A percentile compares a stretch with the other conserved stretches of the same genome.
These are phyloP conservation scores for Bryconaethiops microstoma DNA, from an alignment of 2,797 vertebrate genomes.

Conservation along the genomic window DNA sequence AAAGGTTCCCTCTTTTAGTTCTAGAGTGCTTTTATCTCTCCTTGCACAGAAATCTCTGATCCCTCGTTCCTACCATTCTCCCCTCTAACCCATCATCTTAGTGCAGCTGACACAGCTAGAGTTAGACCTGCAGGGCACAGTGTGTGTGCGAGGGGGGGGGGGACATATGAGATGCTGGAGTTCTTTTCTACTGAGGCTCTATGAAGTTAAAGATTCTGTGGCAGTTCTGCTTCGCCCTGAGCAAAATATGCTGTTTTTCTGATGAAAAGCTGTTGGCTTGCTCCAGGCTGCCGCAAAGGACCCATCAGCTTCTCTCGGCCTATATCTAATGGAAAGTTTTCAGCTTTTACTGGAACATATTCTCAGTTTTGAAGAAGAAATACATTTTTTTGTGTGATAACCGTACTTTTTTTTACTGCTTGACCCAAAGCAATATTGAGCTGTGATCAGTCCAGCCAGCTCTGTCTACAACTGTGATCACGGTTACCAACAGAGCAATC, in stretches of 20 bases:
- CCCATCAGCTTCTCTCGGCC: not conserved
- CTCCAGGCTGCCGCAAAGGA: not conserved
- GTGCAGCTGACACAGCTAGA: slow-evolving; percentile 42
- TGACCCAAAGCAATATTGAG: not conserved
- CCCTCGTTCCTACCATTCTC: slow-evolving; percentile 22
- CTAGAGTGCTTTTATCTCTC: too few species aligned
- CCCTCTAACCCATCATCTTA: slow-evolving; percentile 37
- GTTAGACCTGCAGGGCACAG: slow-evolving; percentile 22
- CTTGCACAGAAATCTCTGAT: slow-evolving; percentile 26
- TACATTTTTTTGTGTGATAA: not conserved
- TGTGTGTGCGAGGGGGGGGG: not conserved
- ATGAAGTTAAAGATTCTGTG: not conserved
- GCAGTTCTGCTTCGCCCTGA: not conserved
- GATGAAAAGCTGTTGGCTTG: not conserved
- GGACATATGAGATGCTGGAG: not conserved
- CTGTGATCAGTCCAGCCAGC: not conserved
- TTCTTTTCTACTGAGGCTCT: slow-evolving; percentile 12
- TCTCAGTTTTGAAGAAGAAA: not conserved
- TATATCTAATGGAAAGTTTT: not conserved
- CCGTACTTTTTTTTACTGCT: not conserved
- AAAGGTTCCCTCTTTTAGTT: too few species aligned
- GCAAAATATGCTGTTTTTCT: not conserved
- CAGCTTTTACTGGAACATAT: not conserved
- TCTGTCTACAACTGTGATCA: not conserved
- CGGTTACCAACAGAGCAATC: not conserved